Percentiles rank a stretch among this genome's conserved stretches.
phyloP scores from a whole-genome alignment of 2,113 vertebrate species.

The Poicephalus gulielmi region DNA sequence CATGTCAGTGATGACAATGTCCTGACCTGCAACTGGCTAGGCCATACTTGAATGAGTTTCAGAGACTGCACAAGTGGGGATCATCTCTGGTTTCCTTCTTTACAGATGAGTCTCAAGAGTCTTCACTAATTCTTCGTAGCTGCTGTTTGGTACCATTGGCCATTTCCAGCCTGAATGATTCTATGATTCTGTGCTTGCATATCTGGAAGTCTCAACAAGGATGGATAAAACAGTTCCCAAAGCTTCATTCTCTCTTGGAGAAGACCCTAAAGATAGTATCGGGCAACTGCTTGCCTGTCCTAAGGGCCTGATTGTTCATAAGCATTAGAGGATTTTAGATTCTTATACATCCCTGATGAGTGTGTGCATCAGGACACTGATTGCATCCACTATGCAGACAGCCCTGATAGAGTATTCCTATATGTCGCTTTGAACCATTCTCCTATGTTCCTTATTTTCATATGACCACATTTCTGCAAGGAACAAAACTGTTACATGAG shows the following conservation, averaged over 20 bases:
- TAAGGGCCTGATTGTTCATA: background rate
- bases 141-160: background rate
- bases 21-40: background rate
- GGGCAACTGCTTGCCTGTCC: background rate
- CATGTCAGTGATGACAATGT: background rate
- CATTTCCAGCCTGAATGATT: background rate
- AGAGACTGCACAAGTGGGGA: background rate
- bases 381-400: background rate
- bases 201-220: background rate
- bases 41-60: background rate
- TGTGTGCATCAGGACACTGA: background rate
- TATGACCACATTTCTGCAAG: background rate
- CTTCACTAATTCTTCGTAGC: background rate
- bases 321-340: background rate
- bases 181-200: background rate
- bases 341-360: background rate
- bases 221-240: background rate
- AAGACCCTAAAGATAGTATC: background rate
- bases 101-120: background rate
- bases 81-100: background rate
- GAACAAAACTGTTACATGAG: background rate
- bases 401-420: background rate
- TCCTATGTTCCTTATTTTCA: background rate
- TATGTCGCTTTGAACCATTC: background rate
- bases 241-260: background rate